Evolutionary conservation across 2,113 vertebrate genomes (phyloP).

Genomic region (Dinomys branickii): DNA sequence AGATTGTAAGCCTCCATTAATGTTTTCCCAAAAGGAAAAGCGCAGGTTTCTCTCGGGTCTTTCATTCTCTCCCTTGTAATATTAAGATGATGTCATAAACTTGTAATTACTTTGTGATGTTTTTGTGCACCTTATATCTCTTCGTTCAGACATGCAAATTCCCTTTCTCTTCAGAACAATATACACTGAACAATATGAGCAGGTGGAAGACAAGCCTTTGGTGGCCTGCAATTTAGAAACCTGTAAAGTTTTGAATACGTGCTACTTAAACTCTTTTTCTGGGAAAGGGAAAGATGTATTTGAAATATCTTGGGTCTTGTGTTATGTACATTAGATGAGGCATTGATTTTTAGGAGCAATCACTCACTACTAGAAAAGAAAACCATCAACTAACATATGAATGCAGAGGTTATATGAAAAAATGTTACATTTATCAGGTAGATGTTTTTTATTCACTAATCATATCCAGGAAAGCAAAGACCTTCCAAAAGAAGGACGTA

Average conservation of each 20-base stretch:
- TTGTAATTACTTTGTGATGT: conserved; percentile 88
- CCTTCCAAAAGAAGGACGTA: background rate
- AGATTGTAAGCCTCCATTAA: conserved; percentile 91
- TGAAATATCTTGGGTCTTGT: conserved; percentile 64
- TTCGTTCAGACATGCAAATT: conserved; percentile 82
- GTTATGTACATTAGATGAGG: conserved; percentile 57
- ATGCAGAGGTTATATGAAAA: background rate
- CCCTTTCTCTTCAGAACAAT: conserved; percentile 79
- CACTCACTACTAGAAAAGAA: conserved; percentile 32
- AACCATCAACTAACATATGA: conserved; percentile 24
- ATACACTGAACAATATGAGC: conserved; percentile 70
- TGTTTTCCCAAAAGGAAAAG: conserved; percentile 90
- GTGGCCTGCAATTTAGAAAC: conserved; percentile 81
- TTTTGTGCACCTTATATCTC: conserved; percentile 82
- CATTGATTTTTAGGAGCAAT: conserved; percentile 19
- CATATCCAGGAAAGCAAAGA: conserved; percentile 43
- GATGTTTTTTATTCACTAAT: conserved; percentile 12
- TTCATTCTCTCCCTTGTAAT: conserved; percentile 87
- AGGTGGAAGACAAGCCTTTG: conserved; percentile 83
- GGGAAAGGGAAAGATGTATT: conserved; percentile 64
- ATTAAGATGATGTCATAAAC: conserved; percentile 91
- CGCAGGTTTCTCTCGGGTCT: conserved; percentile 84
- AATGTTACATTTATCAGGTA: background rate
- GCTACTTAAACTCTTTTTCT: conserved; percentile 73
- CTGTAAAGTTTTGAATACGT: conserved; percentile 78